Evolutionary conservation across 2,888 invertebrate genomes (phyloP), one percentile per base, ranked within the genome.

Genomic region (Pseudoips prasinana): DNA sequence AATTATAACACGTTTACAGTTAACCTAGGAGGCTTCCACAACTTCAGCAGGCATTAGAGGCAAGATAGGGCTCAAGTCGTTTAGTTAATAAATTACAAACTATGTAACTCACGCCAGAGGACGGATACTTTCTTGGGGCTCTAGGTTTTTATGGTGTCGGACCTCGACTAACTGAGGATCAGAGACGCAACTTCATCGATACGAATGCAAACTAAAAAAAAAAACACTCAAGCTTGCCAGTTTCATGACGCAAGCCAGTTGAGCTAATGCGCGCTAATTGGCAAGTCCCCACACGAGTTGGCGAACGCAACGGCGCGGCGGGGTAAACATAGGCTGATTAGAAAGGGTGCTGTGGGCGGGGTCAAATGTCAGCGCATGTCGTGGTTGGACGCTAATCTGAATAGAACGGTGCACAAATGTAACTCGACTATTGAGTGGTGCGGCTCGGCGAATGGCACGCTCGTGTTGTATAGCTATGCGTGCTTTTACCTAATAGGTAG

Each of bases 231-330:
- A 14, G 14, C 14, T 14, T 5, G 14, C 14, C 5, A 14, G 5
- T 14, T 14, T n/a, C n/a, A 5, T 14, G 14, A 14, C 14, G 14
- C n/a, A 58, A 37, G 33, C n/a, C 39, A n/a, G 39, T 56, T 64
- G 59, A 55, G 56, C 55, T 73, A 66, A 68, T 66, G 61, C 59
- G 48, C 44, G 52, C 56, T 68, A 73, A 72, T 72, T 71, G 62
- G 54, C 50, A 43, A 46, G 14, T 14, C 14, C 3, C 3, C 14
- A 14, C 14, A 5, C 14, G 14, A 14, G 14, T 3, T 14, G 14
- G 56, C 49, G 34, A 42, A 29, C 33, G 32, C 43, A 58, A 58
- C 48, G 43, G 29, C 27, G 20, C 48, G 43, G 29, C 27, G 20
- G 33, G 32, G 42, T 31, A 51, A 14, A 14, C 14, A 14, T 14